phyloP scores from a whole-genome alignment of 2,888 invertebrate genomes.

The Schrankia costaestrigalis region DNA sequence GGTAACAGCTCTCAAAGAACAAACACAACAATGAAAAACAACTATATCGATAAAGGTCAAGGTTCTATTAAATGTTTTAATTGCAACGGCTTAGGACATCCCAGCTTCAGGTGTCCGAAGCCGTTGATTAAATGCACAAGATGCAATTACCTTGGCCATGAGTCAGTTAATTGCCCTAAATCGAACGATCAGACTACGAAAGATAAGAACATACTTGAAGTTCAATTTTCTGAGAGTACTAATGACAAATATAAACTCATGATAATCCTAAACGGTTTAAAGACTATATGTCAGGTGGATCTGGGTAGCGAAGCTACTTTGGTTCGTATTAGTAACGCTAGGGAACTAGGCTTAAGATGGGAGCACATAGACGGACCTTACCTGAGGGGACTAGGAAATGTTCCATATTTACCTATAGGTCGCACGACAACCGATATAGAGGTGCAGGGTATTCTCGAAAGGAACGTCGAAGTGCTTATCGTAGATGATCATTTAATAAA shows the following conservation, averaged over 20 bases:
- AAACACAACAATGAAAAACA: background rate
- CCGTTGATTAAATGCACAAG: slow-evolving; percentile 1
- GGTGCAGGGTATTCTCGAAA: slow-evolving; percentile 6
- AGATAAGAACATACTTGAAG: slow-evolving; percentile 1
- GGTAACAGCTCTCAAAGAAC: too few relatives aligned
- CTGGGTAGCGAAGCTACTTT: slow-evolving; percentile 1
- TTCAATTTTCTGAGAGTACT: background rate
- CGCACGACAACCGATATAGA: slow-evolving; percentile 2
- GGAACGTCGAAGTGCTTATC: slow-evolving; percentile 6
- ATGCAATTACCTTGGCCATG: slow-evolving; percentile 3
- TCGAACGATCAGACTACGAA: background rate
- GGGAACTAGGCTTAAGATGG: background rate
- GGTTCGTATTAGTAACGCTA: background rate
- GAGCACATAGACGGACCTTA: background rate
- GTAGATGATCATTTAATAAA: slow-evolving; percentile 11
- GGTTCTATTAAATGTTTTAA: slow-evolving; percentile 5
- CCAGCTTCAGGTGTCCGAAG: slow-evolving; percentile 6
- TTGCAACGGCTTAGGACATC: slow-evolving; percentile 4
- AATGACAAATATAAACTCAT: slow-evolving; percentile 2
- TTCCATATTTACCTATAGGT: slow-evolving; percentile 4
- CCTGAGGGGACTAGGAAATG: slow-evolving; percentile 3
- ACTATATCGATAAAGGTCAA: background rate
- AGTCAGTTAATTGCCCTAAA: background rate
- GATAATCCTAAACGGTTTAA: slow-evolving; percentile 1
- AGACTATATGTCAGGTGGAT: background rate